Evolutionary conservation across 1,140 invertebrate species (phyloP).

Genomic region (Heliconius melpomene): DNA sequence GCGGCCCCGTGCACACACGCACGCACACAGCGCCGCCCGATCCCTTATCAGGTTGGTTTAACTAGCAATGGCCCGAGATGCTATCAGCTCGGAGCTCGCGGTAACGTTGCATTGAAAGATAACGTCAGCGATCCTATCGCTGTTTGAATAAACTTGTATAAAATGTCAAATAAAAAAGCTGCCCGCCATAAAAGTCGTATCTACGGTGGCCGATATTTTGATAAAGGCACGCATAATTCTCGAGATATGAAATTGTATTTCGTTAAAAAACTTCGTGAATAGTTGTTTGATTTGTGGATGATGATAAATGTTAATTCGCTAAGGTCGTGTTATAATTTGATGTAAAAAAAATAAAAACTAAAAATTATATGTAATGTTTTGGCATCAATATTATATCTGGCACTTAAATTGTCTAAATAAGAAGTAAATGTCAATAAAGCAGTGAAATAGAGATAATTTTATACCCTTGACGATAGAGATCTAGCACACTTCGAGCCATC

Average conservation of each 20-base stretch:
- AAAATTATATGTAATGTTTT: neutral
- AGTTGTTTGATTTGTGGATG: neutral
- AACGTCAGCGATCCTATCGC: slow-evolving; percentile 78
- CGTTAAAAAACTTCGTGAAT: slow-evolving; percentile 34
- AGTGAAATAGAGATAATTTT: slow-evolving; percentile 33
- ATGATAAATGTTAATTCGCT: neutral
- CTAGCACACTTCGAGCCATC: slow-evolving; percentile 42
- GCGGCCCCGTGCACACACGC: slow-evolving; percentile 41
- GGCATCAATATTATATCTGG: neutral
- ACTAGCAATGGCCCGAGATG: slow-evolving; percentile 79
- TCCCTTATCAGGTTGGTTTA: slow-evolving; percentile 79
- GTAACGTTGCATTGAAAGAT: slow-evolving; percentile 81
- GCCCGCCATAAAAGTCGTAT: slow-evolving; percentile 72
- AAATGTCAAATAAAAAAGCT: slow-evolving; percentile 81
- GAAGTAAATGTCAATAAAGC: slow-evolving; percentile 15
- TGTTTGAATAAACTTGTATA: slow-evolving; percentile 81
- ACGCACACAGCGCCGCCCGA: slow-evolving; percentile 64
- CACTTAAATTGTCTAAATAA: neutral
- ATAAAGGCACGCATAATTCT: slow-evolving; percentile 46
- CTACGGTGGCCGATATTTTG: slow-evolving; percentile 61
- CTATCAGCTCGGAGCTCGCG: slow-evolving; percentile 73
- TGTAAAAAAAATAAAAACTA: neutral
- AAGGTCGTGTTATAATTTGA: neutral
- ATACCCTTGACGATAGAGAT: slow-evolving; percentile 32
- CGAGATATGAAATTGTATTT: slow-evolving; percentile 43